These are phyloP conservation scores for Chaetodon auriga DNA, from an alignment of 2,113 vertebrate species.

Conservation along the genomic window DNA sequence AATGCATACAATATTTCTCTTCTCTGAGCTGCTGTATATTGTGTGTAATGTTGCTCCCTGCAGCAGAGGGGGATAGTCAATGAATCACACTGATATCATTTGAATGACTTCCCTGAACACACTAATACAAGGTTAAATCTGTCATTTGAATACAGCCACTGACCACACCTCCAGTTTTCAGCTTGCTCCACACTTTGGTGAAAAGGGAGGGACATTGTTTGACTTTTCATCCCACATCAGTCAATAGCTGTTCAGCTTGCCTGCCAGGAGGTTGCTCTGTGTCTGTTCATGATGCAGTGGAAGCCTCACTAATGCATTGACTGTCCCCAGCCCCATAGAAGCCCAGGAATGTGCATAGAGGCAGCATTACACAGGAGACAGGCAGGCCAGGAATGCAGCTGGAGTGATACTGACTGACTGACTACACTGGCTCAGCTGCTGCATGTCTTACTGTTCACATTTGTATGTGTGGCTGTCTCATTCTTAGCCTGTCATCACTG, in stretches of 20 bases:
- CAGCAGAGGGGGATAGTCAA: not conserved
- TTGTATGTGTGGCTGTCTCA: conserved; percentile 2
- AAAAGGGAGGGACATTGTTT: conserved; percentile 27
- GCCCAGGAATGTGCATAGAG: conserved; percentile 72
- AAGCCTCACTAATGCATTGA: conserved; percentile 38
- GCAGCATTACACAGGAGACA: conserved; percentile 71
- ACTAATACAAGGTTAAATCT: not conserved
- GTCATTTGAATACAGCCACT: conserved; percentile 3
- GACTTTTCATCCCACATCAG: conserved; percentile 40
- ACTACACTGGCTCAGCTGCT: conserved; percentile 56
- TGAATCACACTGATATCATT: not conserved
- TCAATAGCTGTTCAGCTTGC: conserved; percentile 32
- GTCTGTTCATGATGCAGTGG: conserved; percentile 37
- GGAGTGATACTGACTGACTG: conserved; percentile 28
- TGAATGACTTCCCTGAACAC: not conserved
- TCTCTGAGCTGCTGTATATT: not conserved
- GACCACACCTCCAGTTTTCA: conserved; percentile 26
- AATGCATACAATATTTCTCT: not conserved
- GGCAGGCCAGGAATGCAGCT: conserved; percentile 71
- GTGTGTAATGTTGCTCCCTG: not conserved
- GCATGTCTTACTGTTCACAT: conserved; percentile 35
- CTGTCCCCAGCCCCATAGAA: conserved; percentile 58
- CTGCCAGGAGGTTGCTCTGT: conserved; percentile 27
- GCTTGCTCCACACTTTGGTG: conserved; percentile 29
- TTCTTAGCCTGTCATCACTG: conserved; percentile 21